phyloP scores from a whole-genome alignment of 2,888 invertebrate genomes.

The Campoletis raptor region DNA sequence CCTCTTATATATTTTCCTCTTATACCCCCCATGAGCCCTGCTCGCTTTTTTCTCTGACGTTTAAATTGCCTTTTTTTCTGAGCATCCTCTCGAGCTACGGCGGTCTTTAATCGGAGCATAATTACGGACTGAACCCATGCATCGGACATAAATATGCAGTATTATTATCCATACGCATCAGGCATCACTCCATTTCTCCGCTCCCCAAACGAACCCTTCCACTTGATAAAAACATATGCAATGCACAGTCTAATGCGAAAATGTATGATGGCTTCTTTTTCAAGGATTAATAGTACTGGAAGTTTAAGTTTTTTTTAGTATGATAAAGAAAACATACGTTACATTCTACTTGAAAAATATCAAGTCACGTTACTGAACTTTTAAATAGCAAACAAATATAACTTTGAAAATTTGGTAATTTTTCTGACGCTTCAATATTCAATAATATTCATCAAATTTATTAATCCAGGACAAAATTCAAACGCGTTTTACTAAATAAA shows the following conservation, averaged over 20 bases:
- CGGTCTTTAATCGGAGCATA: conserved; percentile 50
- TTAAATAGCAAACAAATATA: background rate
- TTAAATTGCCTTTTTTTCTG: conserved; percentile 43
- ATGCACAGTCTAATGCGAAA: background rate
- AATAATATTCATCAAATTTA: background rate
- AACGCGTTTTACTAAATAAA: background rate
- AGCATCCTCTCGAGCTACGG: conserved; percentile 34
- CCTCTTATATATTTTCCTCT: conserved; percentile 33
- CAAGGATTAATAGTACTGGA: background rate
- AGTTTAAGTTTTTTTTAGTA: background rate
- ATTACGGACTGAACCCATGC: background rate
- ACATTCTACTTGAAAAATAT: background rate
- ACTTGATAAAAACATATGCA: background rate
- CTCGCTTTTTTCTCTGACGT: conserved; percentile 50
- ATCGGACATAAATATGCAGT: conserved; percentile 1
- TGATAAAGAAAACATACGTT: background rate
- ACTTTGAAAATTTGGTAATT: background rate
- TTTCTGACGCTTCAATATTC: background rate
- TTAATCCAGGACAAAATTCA: background rate
- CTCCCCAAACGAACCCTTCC: background rate
- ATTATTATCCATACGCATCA: background rate
- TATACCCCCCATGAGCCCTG: conserved; percentile 16
- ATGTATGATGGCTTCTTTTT: background rate
- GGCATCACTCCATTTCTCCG: background rate
- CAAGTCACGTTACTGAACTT: background rate